Conservation (phyloP, 2,113 vertebrate genomes). For the Thryonomys swinderianus region DNA sequence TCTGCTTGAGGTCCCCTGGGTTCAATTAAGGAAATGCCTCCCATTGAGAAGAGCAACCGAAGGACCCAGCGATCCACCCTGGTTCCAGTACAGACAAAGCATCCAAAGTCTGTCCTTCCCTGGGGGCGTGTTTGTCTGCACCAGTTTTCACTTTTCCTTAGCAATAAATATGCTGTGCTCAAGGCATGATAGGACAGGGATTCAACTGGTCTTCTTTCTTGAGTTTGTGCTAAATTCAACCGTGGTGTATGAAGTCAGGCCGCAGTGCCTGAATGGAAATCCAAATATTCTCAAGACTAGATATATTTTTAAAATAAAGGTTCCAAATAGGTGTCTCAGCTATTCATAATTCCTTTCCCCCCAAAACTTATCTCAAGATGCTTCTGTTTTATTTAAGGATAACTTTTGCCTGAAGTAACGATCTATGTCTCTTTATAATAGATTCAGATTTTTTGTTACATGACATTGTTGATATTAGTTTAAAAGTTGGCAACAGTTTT, state of each 20-base stretch:
- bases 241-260: not conserved
- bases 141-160: not conserved
- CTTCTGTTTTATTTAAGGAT: not conserved
- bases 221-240: not conserved
- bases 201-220: not conserved
- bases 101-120: not conserved
- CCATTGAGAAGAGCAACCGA: not conserved
- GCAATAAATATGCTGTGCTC: not conserved
- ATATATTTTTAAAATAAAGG: not conserved
- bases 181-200: not conserved
- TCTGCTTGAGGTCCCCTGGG: not conserved
- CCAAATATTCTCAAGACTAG: not conserved
- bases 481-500: not conserved
- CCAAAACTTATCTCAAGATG: not conserved
- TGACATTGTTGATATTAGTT: not conserved
- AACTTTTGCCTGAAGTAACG: not conserved
- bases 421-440: not conserved
- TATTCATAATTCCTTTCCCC: not conserved
- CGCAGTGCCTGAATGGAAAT: not conserved
- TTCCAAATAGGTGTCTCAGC: not conserved
- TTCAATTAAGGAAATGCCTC: conserved; percentile 58
- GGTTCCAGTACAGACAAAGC: not conserved
- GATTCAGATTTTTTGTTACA: not conserved
- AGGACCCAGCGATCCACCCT: not conserved
- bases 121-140: not conserved